Percentiles rank a stretch among this genome's conserved stretches.
phyloP scores from a whole-genome alignment of 2,888 invertebrate genomes.

The Micoletzkya japonica region DNA sequence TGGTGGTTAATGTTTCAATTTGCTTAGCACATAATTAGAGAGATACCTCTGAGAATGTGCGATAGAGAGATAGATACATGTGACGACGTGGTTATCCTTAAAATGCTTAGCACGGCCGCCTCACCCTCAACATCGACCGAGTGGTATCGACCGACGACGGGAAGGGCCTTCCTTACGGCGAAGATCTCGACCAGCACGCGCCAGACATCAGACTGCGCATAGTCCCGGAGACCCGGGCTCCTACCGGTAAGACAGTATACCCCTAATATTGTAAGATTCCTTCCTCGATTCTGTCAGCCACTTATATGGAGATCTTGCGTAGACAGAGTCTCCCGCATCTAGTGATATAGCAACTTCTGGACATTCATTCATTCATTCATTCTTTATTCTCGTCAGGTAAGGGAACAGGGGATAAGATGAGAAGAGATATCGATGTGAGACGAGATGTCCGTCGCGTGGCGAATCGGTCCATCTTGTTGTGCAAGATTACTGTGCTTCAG shows the following conservation, averaged over 20 bases:
- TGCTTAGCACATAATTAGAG: too few relatives aligned
- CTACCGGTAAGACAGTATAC: background rate
- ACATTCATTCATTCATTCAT: too few relatives aligned
- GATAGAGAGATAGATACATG: too few relatives aligned
- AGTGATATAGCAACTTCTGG: too few relatives aligned
- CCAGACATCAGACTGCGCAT: slow-evolving; percentile 21
- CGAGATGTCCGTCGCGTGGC: background rate
- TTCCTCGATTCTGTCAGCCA: too few relatives aligned
- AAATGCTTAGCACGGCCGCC: background rate
- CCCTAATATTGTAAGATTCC: background rate
- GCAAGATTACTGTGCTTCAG: too few relatives aligned
- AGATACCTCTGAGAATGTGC: background rate
- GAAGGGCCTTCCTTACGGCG: slow-evolving; percentile 38
- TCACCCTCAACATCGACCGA: slow-evolving; percentile 45
- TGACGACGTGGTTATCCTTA: background rate
- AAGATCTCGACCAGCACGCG: slow-evolving; percentile 9
- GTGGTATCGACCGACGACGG: slow-evolving; percentile 37
- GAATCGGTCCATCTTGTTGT: too few relatives aligned
- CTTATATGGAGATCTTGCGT: too few relatives aligned
- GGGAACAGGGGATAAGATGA: too few relatives aligned
- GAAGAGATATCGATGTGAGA: too few relatives aligned
- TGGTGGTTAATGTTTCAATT: background rate
- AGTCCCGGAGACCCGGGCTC: slow-evolving; percentile 11
- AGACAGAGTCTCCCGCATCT: too few relatives aligned
- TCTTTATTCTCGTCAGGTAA: too few relatives aligned